A percentile compares a stretch with the other conserved stretches of the same genome.
Evolutionary conservation across 2,113 vertebrate species (phyloP).

Genomic region (Cheilinus undulatus): DNA sequence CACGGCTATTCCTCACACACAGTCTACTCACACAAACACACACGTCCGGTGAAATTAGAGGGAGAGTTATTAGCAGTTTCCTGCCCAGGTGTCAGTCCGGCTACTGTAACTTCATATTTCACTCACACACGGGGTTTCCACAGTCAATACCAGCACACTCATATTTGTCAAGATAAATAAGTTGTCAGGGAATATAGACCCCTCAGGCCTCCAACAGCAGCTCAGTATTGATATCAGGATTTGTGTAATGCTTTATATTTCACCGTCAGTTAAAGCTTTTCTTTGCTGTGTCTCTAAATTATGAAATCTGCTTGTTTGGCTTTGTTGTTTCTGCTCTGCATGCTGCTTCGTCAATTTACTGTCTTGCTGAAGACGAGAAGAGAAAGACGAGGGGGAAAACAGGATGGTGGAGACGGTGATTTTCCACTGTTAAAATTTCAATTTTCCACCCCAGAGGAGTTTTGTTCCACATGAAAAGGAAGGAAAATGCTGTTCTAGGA

Average conservation of each 20-base stretch:
- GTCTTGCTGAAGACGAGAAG: slow-evolving; percentile 19
- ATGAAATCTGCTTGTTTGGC: slow-evolving; percentile 29
- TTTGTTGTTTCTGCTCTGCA: slow-evolving; percentile 37
- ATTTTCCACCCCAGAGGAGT: slow-evolving; percentile 76
- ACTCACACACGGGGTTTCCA: neutral
- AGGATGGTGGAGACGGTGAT: slow-evolving; percentile 58
- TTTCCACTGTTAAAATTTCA: slow-evolving; percentile 75
- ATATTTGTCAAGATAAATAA: slow-evolving; percentile 53
- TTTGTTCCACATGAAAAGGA: slow-evolving; percentile 70
- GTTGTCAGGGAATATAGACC: slow-evolving; percentile 29
- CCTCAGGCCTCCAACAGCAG: neutral
- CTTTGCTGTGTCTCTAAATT: slow-evolving; percentile 17
- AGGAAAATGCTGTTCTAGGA: slow-evolving; percentile 58
- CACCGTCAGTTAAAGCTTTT: slow-evolving; percentile 23
- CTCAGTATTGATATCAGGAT: slow-evolving; percentile 35
- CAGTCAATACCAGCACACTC: slow-evolving; percentile 25
- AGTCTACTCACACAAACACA: neutral
- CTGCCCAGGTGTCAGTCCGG: slow-evolving; percentile 9
- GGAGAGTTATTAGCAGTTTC: slow-evolving; percentile 20
- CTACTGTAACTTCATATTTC: slow-evolving; percentile 25
- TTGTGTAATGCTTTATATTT: slow-evolving; percentile 44
- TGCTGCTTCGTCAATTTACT: slow-evolving; percentile 50
- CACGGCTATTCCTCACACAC: neutral
- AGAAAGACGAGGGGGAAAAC: slow-evolving; percentile 1
- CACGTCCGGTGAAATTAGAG: slow-evolving; percentile 8